Conservation (phyloP, 2,113 vertebrate genomes). For the Ochotona curzoniae region DNA sequence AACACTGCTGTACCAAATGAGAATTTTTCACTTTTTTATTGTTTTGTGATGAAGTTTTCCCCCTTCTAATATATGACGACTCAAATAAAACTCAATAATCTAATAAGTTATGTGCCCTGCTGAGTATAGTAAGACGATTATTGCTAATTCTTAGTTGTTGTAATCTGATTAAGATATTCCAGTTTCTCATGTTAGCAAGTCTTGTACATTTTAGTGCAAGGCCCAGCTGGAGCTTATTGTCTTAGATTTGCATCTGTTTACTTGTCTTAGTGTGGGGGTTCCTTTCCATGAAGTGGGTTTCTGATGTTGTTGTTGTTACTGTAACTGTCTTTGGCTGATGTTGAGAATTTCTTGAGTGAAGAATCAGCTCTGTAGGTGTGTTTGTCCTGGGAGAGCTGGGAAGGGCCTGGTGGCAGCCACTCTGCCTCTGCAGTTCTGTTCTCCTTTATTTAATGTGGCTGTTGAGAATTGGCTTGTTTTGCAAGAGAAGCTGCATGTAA, state of each 20-base stretch:
- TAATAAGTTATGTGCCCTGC: neutral
- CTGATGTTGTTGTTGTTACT: constrained; percentile 19
- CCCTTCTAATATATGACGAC: constrained; percentile 47
- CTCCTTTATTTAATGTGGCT: neutral
- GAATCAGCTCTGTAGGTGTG: constrained; percentile 58
- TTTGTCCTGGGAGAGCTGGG: constrained; percentile 55
- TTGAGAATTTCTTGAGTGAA: constrained; percentile 64
- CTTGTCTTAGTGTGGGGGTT: constrained; percentile 21
- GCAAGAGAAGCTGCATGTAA: constrained; percentile 36
- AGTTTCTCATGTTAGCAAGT: constrained; percentile 29
- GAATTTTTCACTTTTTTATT: constrained; percentile 42
- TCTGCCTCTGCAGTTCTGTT: constrained; percentile 9
- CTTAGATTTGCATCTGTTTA: constrained; percentile 33
- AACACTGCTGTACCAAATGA: neutral
- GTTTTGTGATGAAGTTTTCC: constrained; percentile 36
- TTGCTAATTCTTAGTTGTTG: constrained; percentile 56
- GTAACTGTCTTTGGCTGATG: constrained; percentile 32
- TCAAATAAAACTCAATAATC: constrained; percentile 22
- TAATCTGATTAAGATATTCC: constrained; percentile 41
- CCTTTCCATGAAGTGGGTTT: neutral
- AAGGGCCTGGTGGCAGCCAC: constrained; percentile 58
- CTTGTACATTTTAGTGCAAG: constrained; percentile 43
- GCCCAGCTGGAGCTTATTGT: neutral
- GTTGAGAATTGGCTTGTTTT: constrained; percentile 55
- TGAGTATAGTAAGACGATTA: constrained; percentile 46